Evolutionary conservation across 1,140 invertebrate genomes (phyloP).

Genomic region (Camponotus vicinus): DNA sequence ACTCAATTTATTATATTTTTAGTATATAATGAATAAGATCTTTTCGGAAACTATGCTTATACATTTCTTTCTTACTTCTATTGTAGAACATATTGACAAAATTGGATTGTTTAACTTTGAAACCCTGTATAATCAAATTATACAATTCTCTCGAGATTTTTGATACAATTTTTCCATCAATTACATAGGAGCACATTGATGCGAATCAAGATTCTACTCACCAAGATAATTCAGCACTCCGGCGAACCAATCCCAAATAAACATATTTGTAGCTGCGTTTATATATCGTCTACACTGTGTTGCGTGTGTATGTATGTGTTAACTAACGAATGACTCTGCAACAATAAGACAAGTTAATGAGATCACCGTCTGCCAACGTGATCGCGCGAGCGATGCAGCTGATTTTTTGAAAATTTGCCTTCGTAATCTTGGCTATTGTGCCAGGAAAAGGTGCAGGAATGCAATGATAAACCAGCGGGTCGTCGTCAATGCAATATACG

Average conservation of each 20-base stretch:
- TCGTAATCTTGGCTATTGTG: slow-evolving; percentile 1
- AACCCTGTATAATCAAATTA: background rate
- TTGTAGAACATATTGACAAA: too few species aligned
- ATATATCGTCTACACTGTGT: slow-evolving; percentile 54
- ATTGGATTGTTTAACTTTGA: too few species aligned
- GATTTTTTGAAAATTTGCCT: slow-evolving; percentile 35
- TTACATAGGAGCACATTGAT: background rate
- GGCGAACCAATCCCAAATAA: slow-evolving; percentile 99
- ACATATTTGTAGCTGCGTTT: slow-evolving; percentile 90
- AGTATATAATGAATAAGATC: too few species aligned
- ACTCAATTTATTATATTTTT: too few species aligned
- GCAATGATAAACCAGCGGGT: background rate
- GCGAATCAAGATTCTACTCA: slow-evolving; percentile 87
- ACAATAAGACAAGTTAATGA: slow-evolving; percentile 76
- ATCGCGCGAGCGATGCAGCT: slow-evolving; percentile 15
- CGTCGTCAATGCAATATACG: background rate
- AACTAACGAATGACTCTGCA: slow-evolving; percentile 83
- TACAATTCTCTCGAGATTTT: background rate
- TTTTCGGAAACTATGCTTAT: too few species aligned
- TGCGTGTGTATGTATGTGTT: slow-evolving; percentile 44
- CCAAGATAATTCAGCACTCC: slow-evolving; percentile 98
- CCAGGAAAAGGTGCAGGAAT: background rate
- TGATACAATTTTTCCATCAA: background rate
- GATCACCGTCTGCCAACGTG: slow-evolving; percentile 52
- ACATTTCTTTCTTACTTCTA: too few species aligned